Evolutionary conservation across 2,888 invertebrate genomes (phyloP).

Genomic region (Xanthia togata): DNA sequence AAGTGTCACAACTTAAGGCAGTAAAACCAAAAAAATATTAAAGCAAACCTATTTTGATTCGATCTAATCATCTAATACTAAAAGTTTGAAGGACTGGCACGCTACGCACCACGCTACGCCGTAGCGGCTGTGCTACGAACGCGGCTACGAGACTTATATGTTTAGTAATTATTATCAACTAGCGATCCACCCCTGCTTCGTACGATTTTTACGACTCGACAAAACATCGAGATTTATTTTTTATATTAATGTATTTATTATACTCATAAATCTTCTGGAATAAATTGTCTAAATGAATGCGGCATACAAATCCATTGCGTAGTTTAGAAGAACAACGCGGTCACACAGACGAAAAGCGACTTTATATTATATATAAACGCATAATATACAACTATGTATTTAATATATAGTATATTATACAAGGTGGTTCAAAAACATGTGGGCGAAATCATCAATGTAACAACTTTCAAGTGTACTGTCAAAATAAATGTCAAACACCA

Average conservation of each 20-base stretch:
- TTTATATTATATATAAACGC: not conserved
- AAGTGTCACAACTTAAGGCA: conserved; percentile 18
- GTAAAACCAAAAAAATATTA: not conserved
- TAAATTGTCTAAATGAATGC: not conserved
- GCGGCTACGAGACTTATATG: not conserved
- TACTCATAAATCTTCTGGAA: too few relatives aligned
- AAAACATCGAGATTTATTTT: not conserved
- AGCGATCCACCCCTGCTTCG: not conserved
- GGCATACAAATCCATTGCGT: not conserved
- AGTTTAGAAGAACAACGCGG: not conserved
- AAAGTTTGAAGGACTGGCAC: not conserved
- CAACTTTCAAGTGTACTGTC: not conserved
- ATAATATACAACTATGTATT: too few relatives aligned
- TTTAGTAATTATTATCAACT: not conserved
- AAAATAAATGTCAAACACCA: not conserved
- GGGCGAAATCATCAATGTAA: not conserved
- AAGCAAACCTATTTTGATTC: conserved; percentile 18
- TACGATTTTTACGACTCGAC: not conserved
- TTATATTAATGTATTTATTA: not conserved
- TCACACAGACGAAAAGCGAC: not conserved
- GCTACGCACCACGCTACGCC: conserved; percentile 39
- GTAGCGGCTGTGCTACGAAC: conserved; percentile 25
- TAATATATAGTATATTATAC: too few relatives aligned
- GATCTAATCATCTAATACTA: not conserved
- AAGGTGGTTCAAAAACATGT: not conserved